Conservation (phyloP, 1,140 invertebrate genomes). For the Penaeus chinensis region DNA sequence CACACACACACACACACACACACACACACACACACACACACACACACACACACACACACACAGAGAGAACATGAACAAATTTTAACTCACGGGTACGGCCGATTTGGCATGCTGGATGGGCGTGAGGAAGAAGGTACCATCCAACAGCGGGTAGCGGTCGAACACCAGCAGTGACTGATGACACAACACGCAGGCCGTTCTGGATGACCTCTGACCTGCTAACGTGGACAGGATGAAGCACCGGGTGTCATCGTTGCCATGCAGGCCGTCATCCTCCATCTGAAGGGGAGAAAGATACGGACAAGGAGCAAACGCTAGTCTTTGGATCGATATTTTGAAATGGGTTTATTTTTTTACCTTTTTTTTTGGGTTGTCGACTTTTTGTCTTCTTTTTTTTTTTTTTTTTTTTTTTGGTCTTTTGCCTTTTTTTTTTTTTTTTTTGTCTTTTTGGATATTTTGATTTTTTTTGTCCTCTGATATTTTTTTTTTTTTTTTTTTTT, state of each 20-base stretch:
- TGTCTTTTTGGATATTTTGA: too few relatives aligned
- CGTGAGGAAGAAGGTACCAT: constrained; percentile 97
- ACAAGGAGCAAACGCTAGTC: constrained; percentile 64
- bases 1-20: too few relatives aligned
- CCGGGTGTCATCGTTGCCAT: constrained; percentile 96
- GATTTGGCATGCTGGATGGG: constrained; percentile 87
- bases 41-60: too few relatives aligned
- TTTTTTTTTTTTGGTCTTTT: background rate
- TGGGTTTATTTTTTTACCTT: background rate
- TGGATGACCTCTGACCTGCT: constrained; percentile 84
- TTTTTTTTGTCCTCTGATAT: too few relatives aligned
- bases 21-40: too few relatives aligned
- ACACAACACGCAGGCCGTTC: constrained; percentile 89
- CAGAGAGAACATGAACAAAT: background rate
- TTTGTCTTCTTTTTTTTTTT: background rate
- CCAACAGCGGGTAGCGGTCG: constrained; percentile 95
- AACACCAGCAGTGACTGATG: constrained; percentile 89
- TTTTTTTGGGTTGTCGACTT: background rate
- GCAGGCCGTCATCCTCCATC: constrained; percentile 97
- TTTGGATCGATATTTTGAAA: constrained; percentile 2
- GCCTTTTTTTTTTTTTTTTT: background rate
- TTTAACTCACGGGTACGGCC: constrained; percentile 81
- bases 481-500: too few relatives aligned
- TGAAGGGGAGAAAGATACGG: constrained; percentile 67
- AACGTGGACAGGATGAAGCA: constrained; percentile 92